Evolutionary conservation across 1,140 invertebrate species (phyloP), one percentile per base, ranked within the genome.

Genomic region (Tenebrio molitor): DNA sequence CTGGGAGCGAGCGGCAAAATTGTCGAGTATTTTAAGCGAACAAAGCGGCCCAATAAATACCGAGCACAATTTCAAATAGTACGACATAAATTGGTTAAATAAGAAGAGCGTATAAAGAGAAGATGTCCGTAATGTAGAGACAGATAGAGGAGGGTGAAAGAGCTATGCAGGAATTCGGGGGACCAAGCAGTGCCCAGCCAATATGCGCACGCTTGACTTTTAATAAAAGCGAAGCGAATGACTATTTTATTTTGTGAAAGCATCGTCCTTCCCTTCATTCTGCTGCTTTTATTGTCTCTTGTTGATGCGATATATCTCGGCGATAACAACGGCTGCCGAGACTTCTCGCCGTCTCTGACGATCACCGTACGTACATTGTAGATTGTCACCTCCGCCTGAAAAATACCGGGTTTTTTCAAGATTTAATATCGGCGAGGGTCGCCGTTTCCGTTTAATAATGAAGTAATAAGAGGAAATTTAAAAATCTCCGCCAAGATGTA

Each of bases 171-270:
- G 73, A 77, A 75, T 77, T 50, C 65, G 68, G 42, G 70, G 74
- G 71, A 58, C 50, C 50, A 58, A 58, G 50, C 44, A 58, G 23
- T 58, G 72, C 63, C 63, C 68, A 44, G 68, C 72, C 67, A 80
- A 77, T 77, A 76, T 80, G 77, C 74, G 74, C 76, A 80, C 78
- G 78, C 74, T 80, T 80, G 78, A 80, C 78, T 80, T 80, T 80
- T 80, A 80, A 78, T 80, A 80, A 80, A 80, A 76, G 77, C 75
- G 72, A 65, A 77, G 75, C 73, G 75, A 79, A 79, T 79, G 77
- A 78, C 71, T 75, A 79, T 79, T 79, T 79, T 79, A 79, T 79
- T 79, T 73, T 74, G 42, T 34, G 46, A 72, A 66, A 66, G 64
- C 21, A 65, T 58, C 50, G 72, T 58, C 72, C 33, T 64, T 25